Evolutionary conservation across 2,113 vertebrate genomes (phyloP), one percentile per base, ranked within the genome.

Genomic region (Cololabis saira): DNA sequence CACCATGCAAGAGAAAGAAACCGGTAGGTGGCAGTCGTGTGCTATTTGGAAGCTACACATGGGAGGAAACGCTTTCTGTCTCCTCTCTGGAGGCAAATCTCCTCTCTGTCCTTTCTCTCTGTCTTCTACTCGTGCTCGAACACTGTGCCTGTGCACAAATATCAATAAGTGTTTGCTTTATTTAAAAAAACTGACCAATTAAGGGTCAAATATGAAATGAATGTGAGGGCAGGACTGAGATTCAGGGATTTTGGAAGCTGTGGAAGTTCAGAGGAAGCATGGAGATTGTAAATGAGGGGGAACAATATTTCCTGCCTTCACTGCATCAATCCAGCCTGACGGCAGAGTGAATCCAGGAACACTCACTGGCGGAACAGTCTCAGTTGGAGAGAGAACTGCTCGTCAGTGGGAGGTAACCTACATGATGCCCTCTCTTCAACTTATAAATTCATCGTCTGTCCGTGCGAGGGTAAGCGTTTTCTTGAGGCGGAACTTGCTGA

Each of bases 11-110:
- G 54, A 27, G 15, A 48, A 48, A 47, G 50, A 48, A 71, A 72
- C 91, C 94, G 92, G 88, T 93, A 95, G 97, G 94, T 96, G 97
- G 96, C 97, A 97, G 95, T 94, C 90, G 88, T 82, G 93, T 91
- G 93, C 92, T 92, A 75, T 83, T 87, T 82, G 83, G 75, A 61
- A 27, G 70, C 76, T 72, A 73, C 76, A 77, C 83, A 76, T 78
- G 82, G 80, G 82, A 71, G 19, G 65, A 71, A 52, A 61, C 51
- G 55, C 33, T 82, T 55, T 71, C 63, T 82, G 49, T 58, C 59
- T 58, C 42, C n/a, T 49, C 48, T 61, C 48, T 73, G 49, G 53
- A 19, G 41, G 30, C 55, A 49, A 58, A 62, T 67, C 49, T 66
- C 76, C 61, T 45, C 21, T 52, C 21, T 8, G 9, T 30, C 47